A percentile compares a stretch with the other conserved stretches of the same genome.
These are phyloP conservation scores for Myotis myotis DNA, from an alignment of 2,797 vertebrate species.

Conservation along the genomic window DNA sequence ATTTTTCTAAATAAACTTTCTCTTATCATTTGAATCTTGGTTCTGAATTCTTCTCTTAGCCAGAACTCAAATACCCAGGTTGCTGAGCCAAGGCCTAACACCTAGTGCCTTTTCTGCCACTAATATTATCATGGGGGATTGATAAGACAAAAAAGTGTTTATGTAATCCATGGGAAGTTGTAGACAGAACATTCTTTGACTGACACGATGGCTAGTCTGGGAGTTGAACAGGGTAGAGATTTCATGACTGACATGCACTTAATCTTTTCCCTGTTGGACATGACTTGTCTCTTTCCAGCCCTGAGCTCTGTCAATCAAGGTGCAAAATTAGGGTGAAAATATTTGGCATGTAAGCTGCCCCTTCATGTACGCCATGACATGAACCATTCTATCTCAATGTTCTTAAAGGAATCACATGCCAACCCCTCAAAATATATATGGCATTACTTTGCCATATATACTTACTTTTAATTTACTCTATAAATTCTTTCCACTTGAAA, in stretches of 20 bases:
- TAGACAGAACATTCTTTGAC: conserved; percentile 68
- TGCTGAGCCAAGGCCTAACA: not conserved
- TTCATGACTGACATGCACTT: not conserved
- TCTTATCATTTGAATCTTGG: not conserved
- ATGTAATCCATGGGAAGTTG: conserved; percentile 75
- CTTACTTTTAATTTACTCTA: not conserved
- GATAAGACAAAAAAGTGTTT: conserved; percentile 79
- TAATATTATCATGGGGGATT: conserved; percentile 54
- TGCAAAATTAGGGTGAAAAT: not conserved
- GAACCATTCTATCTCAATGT: not conserved
- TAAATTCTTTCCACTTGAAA: not conserved
- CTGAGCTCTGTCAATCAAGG: not conserved
- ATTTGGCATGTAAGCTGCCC: not conserved
- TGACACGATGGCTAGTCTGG: conserved; percentile 69
- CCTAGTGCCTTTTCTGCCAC: not conserved
- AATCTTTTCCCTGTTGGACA: not conserved
- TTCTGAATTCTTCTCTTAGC: not conserved
- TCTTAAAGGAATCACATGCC: not conserved
- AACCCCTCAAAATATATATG: not conserved
- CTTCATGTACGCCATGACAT: not conserved
- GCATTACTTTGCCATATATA: too few species aligned
- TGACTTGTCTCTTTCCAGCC: not conserved
- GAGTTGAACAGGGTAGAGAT: not conserved
- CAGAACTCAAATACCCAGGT: not conserved
- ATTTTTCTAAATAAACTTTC: not conserved